Base-by-base conservation (phyloP, 2,888 invertebrate genomes). In the Flabesymbios commensalis region DNA sequence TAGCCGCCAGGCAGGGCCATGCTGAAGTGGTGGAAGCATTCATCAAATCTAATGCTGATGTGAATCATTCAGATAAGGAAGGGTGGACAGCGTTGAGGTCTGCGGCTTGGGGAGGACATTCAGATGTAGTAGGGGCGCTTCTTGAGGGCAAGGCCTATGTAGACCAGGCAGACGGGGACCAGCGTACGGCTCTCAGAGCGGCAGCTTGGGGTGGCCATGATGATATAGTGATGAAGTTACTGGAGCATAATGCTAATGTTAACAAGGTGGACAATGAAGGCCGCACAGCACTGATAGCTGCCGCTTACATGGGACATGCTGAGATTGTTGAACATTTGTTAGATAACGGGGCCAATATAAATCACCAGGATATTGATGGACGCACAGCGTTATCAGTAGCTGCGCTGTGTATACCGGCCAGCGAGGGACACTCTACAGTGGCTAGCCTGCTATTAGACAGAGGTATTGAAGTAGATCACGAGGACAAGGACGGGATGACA, bases 41-140 rank as follows among this genome's bases (percentile, higher is more conserved):
- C 36, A 71, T 85, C 22, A 74, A 76, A 45, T 75, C 36, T 3
- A 49, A 53, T 14, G 49, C 39, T 22, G 24, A 42, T 32, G 81
- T 84, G 3, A 81, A 85, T 68, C 77, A 81, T 63, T 77, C 80
- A 2, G 85, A 85, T 71, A 77, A 77, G 61, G 85, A 85, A 62
- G 85, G 85, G 0, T 82, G 81, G 81, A 82, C 81, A 28, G 76
- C 81, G 3, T 65, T 82, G 57, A 67, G 95, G 59, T 94, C 95
- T 2, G 94, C 95, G 24, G 94, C 95, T 14, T 96, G 95, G 95
- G 95, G 94, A 51, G 96, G 96, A 0, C 95, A 96, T 76, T 90
- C 75, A 3, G 73, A 71, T 4, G 78, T 80, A 4, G 79, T 80
- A 62, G 77, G 61, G 70, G 76, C 74, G 69, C 79, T 73, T 73